Conservation (phyloP, 1,140 invertebrate genomes). For the Prorops nasuta region DNA sequence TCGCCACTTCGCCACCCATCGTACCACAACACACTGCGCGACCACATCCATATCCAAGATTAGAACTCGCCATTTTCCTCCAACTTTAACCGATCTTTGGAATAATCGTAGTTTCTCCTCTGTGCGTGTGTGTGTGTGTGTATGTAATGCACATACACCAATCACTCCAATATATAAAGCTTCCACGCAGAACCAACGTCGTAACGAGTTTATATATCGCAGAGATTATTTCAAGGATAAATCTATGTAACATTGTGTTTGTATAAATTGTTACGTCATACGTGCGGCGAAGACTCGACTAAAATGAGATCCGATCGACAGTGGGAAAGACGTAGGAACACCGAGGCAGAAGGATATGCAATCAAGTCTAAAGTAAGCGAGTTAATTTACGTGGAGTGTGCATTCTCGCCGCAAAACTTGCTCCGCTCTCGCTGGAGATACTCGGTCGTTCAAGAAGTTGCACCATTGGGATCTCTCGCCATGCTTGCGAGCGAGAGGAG, state of each 20-base stretch:
- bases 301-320: conserved; percentile 22
- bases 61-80: conserved; percentile 17
- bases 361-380: conserved; percentile 44
- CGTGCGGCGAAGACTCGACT: conserved; percentile 5
- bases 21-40: too few species aligned
- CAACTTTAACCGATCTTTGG: too few species aligned
- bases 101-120: background rate
- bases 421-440: conserved; percentile 27
- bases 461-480: conserved; percentile 38
- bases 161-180: too few species aligned
- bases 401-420: conserved; percentile 45
- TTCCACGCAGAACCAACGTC: too few species aligned
- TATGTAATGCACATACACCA: too few species aligned
- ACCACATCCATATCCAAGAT: conserved; percentile 26
- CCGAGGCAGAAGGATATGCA: conserved; percentile 37
- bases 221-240: too few species aligned
- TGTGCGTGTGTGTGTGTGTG: too few species aligned
- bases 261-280: too few species aligned
- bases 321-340: conserved; percentile 5
- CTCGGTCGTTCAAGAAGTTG: conserved; percentile 38
- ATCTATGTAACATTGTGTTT: too few species aligned
- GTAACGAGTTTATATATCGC: too few species aligned
- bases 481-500: conserved; percentile 20
- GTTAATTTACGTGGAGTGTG: conserved; percentile 47
- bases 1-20: too few species aligned